These are phyloP conservation scores for Clepsis dumicolana DNA, from an alignment of 2,888 invertebrate species.

Conservation along the genomic window DNA sequence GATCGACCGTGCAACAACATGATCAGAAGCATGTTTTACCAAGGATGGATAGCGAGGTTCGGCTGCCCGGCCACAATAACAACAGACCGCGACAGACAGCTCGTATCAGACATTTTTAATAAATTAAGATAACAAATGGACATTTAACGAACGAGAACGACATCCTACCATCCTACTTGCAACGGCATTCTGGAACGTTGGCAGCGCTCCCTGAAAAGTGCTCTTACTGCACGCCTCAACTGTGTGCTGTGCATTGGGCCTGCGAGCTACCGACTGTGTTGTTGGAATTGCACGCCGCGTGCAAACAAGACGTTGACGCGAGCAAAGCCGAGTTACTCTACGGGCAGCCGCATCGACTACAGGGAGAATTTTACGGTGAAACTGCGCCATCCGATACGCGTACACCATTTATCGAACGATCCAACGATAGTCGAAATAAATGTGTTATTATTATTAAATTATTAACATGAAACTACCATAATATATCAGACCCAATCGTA, in stretches of 20 bases:
- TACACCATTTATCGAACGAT: background rate
- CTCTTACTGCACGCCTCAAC: background rate
- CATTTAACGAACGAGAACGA: background rate
- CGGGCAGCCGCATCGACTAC: background rate
- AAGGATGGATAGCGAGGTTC: background rate
- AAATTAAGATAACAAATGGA: background rate
- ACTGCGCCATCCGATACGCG: background rate
- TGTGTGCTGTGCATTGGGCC: background rate
- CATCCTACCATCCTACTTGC: background rate
- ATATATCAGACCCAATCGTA: too few species aligned
- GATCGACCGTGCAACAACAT: background rate
- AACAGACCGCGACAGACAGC: background rate
- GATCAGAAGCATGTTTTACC: background rate
- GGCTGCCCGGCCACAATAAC: background rate
- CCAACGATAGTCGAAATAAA: too few species aligned
- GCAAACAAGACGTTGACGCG: background rate
- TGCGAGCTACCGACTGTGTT: background rate
- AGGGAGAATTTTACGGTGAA: background rate
- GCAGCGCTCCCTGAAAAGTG: background rate
- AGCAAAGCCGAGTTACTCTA: background rate
- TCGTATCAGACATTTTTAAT: background rate
- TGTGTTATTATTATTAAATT: too few species aligned
- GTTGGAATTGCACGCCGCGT: background rate
- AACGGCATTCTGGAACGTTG: background rate
- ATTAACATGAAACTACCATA: too few species aligned